A percentile compares a stretch with the other conserved stretches of the same genome.
These are phyloP conservation scores for Astatoreochromis straeleni DNA, from an alignment of 2,113 vertebrate species.

Conservation along the genomic window DNA sequence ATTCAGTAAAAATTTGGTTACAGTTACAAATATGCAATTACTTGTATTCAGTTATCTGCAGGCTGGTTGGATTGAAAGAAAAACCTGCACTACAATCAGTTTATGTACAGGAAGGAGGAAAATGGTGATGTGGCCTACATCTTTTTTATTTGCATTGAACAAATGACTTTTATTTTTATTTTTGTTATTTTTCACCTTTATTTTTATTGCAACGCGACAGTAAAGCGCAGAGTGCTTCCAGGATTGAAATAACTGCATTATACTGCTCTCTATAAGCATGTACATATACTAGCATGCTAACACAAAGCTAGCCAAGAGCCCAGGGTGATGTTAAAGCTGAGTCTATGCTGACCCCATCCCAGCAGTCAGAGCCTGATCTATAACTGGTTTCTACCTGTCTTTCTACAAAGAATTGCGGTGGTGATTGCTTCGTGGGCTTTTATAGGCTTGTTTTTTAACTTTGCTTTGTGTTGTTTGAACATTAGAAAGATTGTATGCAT, in stretches of 20 bases:
- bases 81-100: background rate
- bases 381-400: background rate
- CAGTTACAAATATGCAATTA: background rate
- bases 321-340: background rate
- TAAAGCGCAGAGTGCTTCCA: background rate
- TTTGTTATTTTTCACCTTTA: background rate
- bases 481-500: background rate
- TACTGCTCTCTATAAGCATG: background rate
- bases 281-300: background rate
- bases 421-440: background rate
- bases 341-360: background rate
- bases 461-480: background rate
- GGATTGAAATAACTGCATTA: background rate
- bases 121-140: background rate
- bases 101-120: background rate
- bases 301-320: background rate
- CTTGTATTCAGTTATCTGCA: background rate
- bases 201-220: background rate
- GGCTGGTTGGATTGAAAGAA: background rate
- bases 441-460: background rate
- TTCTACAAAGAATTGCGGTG: background rate
- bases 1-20: background rate
- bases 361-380: background rate
- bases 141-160: background rate
- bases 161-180: background rate